Base-by-base conservation (phyloP, 1,140 invertebrate species). In the Trichonephila inaurata region DNA sequence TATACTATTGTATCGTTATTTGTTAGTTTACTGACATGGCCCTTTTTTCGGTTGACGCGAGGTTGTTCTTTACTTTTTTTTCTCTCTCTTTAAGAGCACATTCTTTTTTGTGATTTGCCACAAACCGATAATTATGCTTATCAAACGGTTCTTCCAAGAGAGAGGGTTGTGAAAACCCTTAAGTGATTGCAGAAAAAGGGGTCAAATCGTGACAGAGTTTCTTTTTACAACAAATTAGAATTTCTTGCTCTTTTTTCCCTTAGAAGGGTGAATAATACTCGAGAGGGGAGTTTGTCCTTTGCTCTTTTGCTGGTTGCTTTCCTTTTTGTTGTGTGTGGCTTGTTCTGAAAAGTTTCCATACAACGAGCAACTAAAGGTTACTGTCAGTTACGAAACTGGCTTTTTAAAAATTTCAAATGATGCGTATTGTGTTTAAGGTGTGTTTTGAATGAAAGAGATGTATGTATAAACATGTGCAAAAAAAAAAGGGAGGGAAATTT, bases 131-230 rank as follows among this genome's bases (percentile, higher is more conserved):
- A 89, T 72, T 66, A 89, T 89, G 28, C 33, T 64, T 72, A 89
- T 89, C 62, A 87, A 87, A 64, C 10, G 7, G 28, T 28, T 28
- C 14, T 18, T 64, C 8, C 16, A 44, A 85, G 51, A n/a, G 40
- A 28, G 66, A 66, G 28, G 66, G 18, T 60, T 85, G 83, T 60
- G 61, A 69, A 89, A 89, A 69, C 19, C 3, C 51, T 61, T 51
- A 8, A 12, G 51, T 6, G n/a, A 24, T 87, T 72, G 40, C 12
- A 19, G 40, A 44, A 72, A 89, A 89, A 89, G 64, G 88, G 88
- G 88, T 89, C 88, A 89, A 72, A 51, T 89, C 88, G 88, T 89
- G 88, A 89, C 64, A 18, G 61, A 28, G 16, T 89, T 77, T 69
- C 51, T 85, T 61, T 40, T 51, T 24, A 51, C 72, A 33, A 28